Evolutionary conservation across 1,140 invertebrate species (phyloP), one percentile per base, ranked within the genome.

Genomic region (Apis cerana): DNA sequence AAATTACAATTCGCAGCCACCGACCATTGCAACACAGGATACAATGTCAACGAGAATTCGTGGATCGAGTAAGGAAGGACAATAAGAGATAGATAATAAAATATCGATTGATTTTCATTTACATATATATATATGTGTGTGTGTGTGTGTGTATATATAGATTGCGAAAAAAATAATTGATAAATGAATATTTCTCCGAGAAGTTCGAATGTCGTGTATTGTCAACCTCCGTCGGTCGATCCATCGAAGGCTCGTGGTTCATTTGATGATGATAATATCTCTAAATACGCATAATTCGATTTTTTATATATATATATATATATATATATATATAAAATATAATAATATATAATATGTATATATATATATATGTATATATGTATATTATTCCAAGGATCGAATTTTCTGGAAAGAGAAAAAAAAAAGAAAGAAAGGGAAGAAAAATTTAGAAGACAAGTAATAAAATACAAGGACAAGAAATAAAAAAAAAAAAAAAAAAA

Each of bases 1-100:
- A 93, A 90, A 88, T 68, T 90, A 75, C 75, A 75, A 64, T 78
- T 48, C 61, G 84, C 71, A 85, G 82, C 61, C 70, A 76, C 67
- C 78, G 75, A 68, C 11, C 54, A 75, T 67, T 61, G 61, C 84
- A 79, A 82, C 82, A 69, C 54, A 69, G 70, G 33, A 82, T n/a
- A 50, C 11, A 56, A 43, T 59, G 33, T 80, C 50, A 64, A 82
- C 78, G 87, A 82, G 88, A 58, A 70, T 86, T 84, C 88, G 86
- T 82, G 81, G 84, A 88, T 88, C 87, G 84, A 89, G 64, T 80
- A 54, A 48, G 21, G 79, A 78, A 71, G 54, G 72, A 64, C 84
- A 59, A 62, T 81, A 59, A 54, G 69, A 54, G 80, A 56, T 86
- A 48, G 79, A 65, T 56, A 50, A 12, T 9, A 50, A 12, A 10